Base-by-base conservation (phyloP, 1,140 invertebrate genomes). In the Brachionus asplanchnoidis region DNA sequence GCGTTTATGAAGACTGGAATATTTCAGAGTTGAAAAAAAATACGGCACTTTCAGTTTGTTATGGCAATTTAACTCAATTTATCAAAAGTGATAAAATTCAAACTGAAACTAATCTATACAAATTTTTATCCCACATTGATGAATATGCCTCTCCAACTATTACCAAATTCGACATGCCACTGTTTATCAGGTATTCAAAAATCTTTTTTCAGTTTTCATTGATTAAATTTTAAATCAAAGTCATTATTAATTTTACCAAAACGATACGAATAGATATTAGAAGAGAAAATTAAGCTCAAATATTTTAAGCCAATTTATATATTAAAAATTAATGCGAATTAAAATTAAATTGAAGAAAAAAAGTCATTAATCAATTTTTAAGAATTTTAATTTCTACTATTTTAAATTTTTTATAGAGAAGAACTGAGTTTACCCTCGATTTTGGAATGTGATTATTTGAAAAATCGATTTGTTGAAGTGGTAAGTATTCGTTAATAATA, bases 21-120 rank as follows among this genome's bases (percentile, higher is more conserved):
- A 77, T 53, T 5, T 12, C 3, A 11, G 20, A 77, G 9, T 36
- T 77, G 11, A 26, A 12, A 50, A 20, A 46, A n/a, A 46, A 77
- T 77, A 14, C 17, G 8, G 17, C 26, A 50, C 20, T 36, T 9
- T 46, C 42, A 28, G 8, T 77, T 77, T 28, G 42, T 32, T 77
- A 77, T 50, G 73, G 73, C 23, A 77, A 77, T 53, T 77, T 77
- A 46, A 77, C 73, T 77, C 73, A 77, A 26, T 26, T 26, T 9
- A 77, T 77, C 12, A 77, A 77, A 32, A 26, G 50, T 50, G 20
- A 50, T 50, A 26, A 50, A 6, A 50, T 77, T 26, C 42, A 77
- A 23, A 36, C 42, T 3, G 73, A 77, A 46, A 50, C 73, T 26
- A 77, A 77, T 50, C 26, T 77, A 26, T 50, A 50, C 5, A 23